Evolutionary conservation across 2,797 vertebrate genomes (phyloP).

Genomic region (Hypotaenidia philippensis): DNA sequence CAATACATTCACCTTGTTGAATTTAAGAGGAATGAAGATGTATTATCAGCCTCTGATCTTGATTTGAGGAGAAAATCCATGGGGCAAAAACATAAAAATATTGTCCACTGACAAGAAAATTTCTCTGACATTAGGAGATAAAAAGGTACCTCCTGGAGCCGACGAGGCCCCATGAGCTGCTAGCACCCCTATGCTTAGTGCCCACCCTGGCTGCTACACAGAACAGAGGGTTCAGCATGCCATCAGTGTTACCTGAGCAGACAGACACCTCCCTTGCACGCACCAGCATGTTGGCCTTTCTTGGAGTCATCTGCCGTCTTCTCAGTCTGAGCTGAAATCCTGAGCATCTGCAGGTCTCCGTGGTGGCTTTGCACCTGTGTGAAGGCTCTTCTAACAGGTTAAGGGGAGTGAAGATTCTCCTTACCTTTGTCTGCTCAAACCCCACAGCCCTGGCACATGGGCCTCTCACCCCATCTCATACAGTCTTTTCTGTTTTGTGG

Average conservation of each 20-base stretch:
- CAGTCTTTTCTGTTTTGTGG: rapidly evolving
- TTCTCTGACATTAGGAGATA: neutral
- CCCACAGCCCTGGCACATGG: rapidly evolving
- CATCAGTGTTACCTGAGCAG: neutral
- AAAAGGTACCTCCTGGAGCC: neutral
- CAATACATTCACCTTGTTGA: neutral
- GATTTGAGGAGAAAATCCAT: neutral
- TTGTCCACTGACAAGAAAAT: neutral
- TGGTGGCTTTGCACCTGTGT: rapidly evolving
- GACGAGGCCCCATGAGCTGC: rapidly evolving
- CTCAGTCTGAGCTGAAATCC: rapidly evolving
- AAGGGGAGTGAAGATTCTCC: rapidly evolving
- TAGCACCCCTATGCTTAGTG: rapidly evolving
- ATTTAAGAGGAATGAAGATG: neutral
- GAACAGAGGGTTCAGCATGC: neutral
- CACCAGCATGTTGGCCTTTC: neutral
- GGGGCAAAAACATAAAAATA: neutral
- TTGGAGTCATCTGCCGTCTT: neutral
- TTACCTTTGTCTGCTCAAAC: neutral
- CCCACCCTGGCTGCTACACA: rapidly evolving
- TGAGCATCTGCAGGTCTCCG: rapidly evolving
- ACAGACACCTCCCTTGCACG: neutral
- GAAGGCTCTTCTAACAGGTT: neutral
- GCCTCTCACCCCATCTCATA: neutral
- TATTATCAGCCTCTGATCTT: neutral